These are phyloP conservation scores for Cavia aperea DNA, from an alignment of 2,113 vertebrate species.

Conservation along the genomic window DNA sequence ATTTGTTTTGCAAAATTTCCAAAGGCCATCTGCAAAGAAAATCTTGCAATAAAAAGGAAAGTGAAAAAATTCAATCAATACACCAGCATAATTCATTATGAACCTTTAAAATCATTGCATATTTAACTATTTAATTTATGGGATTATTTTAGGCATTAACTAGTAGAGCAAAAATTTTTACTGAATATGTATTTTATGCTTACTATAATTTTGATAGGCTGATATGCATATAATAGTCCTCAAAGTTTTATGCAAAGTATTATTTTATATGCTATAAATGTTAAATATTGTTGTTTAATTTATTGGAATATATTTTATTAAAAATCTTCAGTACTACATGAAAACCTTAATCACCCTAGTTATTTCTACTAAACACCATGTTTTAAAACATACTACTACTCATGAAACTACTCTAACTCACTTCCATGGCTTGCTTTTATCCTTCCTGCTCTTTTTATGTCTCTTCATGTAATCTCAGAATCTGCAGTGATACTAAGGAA, in stretches of 20 bases:
- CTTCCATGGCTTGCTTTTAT: background rate
- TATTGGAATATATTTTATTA: background rate
- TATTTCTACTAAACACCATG: background rate
- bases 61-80: background rate
- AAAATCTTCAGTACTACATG: background rate
- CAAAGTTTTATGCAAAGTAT: background rate
- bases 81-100: background rate
- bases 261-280: background rate
- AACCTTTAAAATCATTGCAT: background rate
- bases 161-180: background rate
- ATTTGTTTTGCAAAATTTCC: constrained; percentile 17
- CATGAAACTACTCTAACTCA: background rate
- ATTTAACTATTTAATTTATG: background rate
- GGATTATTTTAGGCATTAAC: background rate
- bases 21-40: constrained; percentile 9
- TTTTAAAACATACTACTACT: background rate
- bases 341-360: background rate
- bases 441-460: background rate
- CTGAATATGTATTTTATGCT: background rate
- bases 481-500: background rate
- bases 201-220: background rate
- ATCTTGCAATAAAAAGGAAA: background rate
- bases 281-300: background rate
- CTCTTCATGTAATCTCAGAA: background rate
- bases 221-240: background rate